These are phyloP conservation scores for Helostoma temminkii DNA, from an alignment of 2,797 vertebrate species.

Conservation along the genomic window DNA sequence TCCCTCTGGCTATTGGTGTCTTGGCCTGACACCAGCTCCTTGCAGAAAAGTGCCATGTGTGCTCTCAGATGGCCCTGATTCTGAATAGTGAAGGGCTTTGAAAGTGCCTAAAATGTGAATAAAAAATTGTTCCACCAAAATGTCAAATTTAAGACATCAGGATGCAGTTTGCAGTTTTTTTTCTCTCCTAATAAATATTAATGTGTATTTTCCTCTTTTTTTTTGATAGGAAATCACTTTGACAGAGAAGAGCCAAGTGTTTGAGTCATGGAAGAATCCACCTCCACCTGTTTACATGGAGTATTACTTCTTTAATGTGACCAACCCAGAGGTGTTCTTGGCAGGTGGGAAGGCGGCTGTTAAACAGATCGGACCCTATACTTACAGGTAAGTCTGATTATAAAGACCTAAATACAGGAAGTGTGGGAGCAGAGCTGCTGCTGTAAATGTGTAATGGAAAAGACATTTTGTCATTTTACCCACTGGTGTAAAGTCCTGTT, in stretches of 20 bases:
- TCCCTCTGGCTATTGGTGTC: conserved; percentile 32
- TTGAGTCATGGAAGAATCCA: conserved; percentile 87
- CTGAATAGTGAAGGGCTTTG: conserved; percentile 20
- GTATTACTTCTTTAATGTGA: conserved; percentile 89
- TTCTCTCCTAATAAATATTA: conserved; percentile 15
- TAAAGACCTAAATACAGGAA: neutral
- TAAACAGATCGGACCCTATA: conserved; percentile 86
- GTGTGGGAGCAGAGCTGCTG: neutral
- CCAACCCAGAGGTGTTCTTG: conserved; percentile 84
- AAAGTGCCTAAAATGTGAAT: conserved; percentile 4
- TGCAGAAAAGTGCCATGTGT: conserved; percentile 41
- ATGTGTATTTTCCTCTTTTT: conserved; percentile 1
- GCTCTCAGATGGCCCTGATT: conserved; percentile 25
- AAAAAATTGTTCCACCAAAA: neutral
- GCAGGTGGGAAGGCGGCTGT: conserved; percentile 81
- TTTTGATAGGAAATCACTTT: conserved; percentile 84
- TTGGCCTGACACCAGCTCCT: conserved; percentile 21
- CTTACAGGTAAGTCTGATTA: conserved; percentile 81
- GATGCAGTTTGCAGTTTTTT: neutral
- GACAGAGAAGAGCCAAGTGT: conserved; percentile 82
- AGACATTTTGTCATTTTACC: neutral
- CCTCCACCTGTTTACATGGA: conserved; percentile 88
- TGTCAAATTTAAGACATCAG: neutral
- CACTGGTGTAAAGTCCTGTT: neutral
- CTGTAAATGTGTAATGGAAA: neutral